Conservation (phyloP, 2,888 invertebrate species). For the Cataglyphis albicans region DNA sequence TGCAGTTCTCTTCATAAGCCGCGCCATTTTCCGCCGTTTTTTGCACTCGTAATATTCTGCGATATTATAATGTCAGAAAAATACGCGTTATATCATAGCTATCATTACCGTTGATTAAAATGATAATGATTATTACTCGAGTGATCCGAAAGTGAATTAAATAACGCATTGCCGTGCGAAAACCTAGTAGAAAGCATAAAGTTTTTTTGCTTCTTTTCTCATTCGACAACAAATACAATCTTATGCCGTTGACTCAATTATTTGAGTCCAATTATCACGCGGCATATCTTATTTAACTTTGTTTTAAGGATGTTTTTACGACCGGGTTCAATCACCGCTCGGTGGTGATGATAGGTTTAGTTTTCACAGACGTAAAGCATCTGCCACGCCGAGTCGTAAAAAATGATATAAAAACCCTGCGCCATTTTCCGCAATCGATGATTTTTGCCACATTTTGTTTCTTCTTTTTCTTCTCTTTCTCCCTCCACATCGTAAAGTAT, state of each 20-base stretch:
- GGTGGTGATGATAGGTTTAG: constrained; percentile 83
- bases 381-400: constrained; percentile 84
- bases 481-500: not conserved
- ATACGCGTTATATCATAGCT: not conserved
- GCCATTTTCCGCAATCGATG: constrained; percentile 61
- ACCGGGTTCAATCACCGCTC: constrained; percentile 83
- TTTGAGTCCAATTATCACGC: constrained; percentile 78
- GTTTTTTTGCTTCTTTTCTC: not conserved
- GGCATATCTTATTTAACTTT: constrained; percentile 84
- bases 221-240: not conserved
- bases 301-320: constrained; percentile 83
- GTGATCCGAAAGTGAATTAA: not conserved
- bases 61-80: not conserved
- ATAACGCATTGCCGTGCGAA: not conserved
- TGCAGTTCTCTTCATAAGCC: not conserved
- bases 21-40: not conserved
- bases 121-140: not conserved
- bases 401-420: constrained; percentile 83
- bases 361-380: constrained; percentile 78
- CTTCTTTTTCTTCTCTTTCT: constrained; percentile 37
- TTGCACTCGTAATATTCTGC: not conserved
- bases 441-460: constrained; percentile 57
- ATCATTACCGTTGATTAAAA: not conserved
- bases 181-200: not conserved
- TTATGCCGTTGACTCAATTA: constrained; percentile 67